A percentile compares a stretch with the other conserved stretches of the same genome.
Evolutionary conservation across 1,140 invertebrate species (phyloP).

Genomic region (Diorhabda sublineata): DNA sequence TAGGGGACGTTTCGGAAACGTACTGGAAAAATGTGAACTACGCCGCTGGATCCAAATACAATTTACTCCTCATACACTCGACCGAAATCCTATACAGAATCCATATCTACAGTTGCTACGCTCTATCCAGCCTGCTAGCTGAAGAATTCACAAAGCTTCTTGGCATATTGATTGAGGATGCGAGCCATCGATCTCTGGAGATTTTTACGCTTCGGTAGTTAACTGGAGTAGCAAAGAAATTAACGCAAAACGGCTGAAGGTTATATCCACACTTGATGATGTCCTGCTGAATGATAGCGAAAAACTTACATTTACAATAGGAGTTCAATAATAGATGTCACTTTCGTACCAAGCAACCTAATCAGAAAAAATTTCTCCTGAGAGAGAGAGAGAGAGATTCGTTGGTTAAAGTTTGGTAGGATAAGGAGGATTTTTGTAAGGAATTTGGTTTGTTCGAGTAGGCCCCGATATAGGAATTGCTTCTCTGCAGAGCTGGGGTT

Average conservation of each 20-base stretch:
- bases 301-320: not conserved
- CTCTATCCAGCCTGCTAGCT: not conserved
- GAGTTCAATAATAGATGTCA: not conserved
- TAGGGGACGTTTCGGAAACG: too few species aligned
- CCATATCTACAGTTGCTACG: not conserved
- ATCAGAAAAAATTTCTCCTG: too few species aligned
- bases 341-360: not conserved
- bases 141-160: not conserved
- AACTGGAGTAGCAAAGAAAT: constrained; percentile 3
- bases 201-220: not conserved
- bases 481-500: too few species aligned
- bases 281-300: not conserved
- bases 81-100: not conserved
- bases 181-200: not conserved
- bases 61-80: too few species aligned
- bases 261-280: not conserved
- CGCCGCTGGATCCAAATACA: too few species aligned
- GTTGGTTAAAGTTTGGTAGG: too few species aligned
- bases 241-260: not conserved
- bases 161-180: not conserved
- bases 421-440: too few species aligned
- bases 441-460: too few species aligned
- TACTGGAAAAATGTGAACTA: too few species aligned
- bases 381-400: too few species aligned
- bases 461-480: too few species aligned